Percentiles rank a stretch among this genome's conserved stretches.
phyloP scores from a whole-genome alignment of 2,888 invertebrate species.

The Buathra laborator region DNA sequence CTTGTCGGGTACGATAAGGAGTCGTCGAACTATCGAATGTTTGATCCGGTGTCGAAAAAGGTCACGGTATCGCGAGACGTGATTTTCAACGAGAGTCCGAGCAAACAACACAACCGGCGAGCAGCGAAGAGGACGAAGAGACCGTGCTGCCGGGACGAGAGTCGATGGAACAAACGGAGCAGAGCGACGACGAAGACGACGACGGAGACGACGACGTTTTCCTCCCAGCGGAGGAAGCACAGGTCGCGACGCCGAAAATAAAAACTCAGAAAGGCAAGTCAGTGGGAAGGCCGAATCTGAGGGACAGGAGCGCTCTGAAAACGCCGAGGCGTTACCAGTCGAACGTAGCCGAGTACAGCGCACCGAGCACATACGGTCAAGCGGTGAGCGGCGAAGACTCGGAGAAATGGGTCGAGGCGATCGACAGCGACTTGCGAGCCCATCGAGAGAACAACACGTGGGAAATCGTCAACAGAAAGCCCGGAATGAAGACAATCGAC shows the following conservation, averaged over 20 bases:
- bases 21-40: conserved; percentile 62
- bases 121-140: conserved; percentile 20
- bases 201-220: conserved; percentile 52
- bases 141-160: conserved; percentile 18
- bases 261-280: no score
- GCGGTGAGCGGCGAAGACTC: conserved; percentile 37
- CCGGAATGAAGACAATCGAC: conserved; percentile 50
- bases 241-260: background rate
- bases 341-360: conserved; percentile 39
- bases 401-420: conserved; percentile 38
- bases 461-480: conserved; percentile 40
- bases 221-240: conserved; percentile 39
- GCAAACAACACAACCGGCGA: background rate
- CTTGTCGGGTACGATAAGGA: conserved; percentile 60
- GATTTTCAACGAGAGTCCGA: conserved; percentile 33
- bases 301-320: no score
- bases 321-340: no score
- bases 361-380: conserved; percentile 47
- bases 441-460: conserved; percentile 57
- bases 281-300: background rate
- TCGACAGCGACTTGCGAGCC: conserved; percentile 34
- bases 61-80: conserved; percentile 44
- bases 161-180: background rate
- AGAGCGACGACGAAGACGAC: background rate
- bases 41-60: conserved; percentile 44